Base-by-base conservation (phyloP, 2,888 invertebrate species). In the Baronia brevicornis region DNA sequence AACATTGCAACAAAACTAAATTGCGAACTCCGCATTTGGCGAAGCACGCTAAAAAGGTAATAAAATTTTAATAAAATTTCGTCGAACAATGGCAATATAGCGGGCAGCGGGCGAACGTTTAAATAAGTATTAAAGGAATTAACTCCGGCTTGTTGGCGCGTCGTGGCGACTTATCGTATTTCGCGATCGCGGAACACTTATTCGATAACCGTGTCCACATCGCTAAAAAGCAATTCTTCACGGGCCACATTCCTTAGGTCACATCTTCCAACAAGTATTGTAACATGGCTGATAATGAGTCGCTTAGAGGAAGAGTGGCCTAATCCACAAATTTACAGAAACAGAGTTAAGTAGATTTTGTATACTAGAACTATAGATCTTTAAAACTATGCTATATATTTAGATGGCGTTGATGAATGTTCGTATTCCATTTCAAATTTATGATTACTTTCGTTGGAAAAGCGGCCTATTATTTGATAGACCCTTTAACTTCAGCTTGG, bases 141-240 rank as follows among this genome's bases (percentile, higher is more conserved):
- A 79, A 75, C 69, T 71, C 54, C 66, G 74, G 67, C 74, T 78
- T 73, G 80, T 80, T 79, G 78, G 74, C 74, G 77, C 62, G 70
- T 69, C 65, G 66, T 63, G 69, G 61, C 58, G 61, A 60, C 69
- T 71, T 75, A 73, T 80, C 71, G 70, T 62, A 66, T 75, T 74
- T 70, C 70, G 65, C 62, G 57, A 58, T 53, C 56, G 39, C 35
- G 36, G 28, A 28, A 20, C 33, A 35, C 38, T 34, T 35, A 34
- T 21, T 30, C 36, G 55, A 58, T 46, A 54, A 59, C 59, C 62
- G 59, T 59, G 59, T 54, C 55, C 53, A 38, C 47, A 37, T 28
- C 48, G 57, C 57, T 61, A 46, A 66, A 67, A 67, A 62, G 54
- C 53, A 60, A 72, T 71, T 72, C 48, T 58, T 49, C 60, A 68